Conservation (phyloP, 2,888 invertebrate species). For the Trachelus iudaicus region DNA sequence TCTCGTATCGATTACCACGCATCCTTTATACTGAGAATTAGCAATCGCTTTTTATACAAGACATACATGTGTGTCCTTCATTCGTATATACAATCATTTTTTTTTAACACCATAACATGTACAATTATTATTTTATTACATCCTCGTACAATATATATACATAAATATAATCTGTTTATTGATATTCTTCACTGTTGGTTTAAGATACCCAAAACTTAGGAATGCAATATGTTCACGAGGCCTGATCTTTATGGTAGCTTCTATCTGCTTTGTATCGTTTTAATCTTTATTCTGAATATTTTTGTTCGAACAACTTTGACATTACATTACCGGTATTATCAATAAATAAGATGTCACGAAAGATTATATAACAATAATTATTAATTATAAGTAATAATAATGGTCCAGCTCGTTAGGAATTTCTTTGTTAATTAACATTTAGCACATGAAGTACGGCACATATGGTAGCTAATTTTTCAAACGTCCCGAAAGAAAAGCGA, state of each 20-base stretch:
- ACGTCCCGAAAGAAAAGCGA: not conserved
- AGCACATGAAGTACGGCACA: not conserved
- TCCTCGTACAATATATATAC: not conserved
- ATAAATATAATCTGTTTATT: not conserved
- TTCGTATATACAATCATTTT: not conserved
- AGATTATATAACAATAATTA: not conserved
- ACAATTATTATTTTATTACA: not conserved
- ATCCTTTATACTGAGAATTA: not conserved
- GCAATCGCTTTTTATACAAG: not conserved
- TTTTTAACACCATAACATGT: not conserved
- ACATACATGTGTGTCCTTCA: not conserved
- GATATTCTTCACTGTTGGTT: not conserved
- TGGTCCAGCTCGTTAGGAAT: not conserved
- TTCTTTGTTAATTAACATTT: not conserved
- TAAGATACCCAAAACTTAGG: not conserved
- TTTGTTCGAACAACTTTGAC: not conserved
- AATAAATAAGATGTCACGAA: not conserved
- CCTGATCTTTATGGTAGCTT: not conserved
- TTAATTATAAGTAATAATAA: not conserved
- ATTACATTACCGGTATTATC: not conserved
- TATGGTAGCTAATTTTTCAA: not conserved
- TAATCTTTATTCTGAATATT: not conserved
- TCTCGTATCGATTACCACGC: not conserved
- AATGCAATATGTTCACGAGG: not conserved
- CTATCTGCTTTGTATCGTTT: not conserved